A percentile compares a stretch with the other conserved stretches of the same genome.
phyloP scores from a whole-genome alignment of 2,797 vertebrate species.

The Scolopax bukidnonensis region DNA sequence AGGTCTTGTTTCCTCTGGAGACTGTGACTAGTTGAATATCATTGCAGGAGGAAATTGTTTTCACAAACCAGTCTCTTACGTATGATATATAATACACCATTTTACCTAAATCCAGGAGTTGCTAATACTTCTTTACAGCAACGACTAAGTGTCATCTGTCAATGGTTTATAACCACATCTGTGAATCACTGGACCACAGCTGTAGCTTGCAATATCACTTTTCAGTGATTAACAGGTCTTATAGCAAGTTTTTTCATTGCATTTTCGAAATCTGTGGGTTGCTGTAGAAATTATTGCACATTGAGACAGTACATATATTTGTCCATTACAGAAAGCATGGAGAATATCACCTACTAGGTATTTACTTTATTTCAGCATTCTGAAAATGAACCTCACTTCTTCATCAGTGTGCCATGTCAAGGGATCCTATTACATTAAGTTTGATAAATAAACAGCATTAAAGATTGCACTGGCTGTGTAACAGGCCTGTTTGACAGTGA shows the following conservation, averaged over 20 bases:
- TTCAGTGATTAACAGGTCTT: constrained; percentile 28
- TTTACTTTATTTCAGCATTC: constrained; percentile 55
- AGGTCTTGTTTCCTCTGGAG: not conserved
- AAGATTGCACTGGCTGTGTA: constrained; percentile 48
- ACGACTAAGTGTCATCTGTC: constrained; percentile 11
- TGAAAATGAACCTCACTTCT: constrained; percentile 53
- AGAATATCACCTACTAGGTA: not conserved
- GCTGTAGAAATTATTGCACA: not conserved
- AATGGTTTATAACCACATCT: not conserved
- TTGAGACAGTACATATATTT: not conserved
- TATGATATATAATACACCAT: constrained; percentile 37
- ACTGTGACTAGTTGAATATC: constrained; percentile 13
- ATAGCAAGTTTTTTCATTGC: not conserved
- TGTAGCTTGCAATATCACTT: constrained; percentile 14
- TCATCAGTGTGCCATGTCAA: constrained; percentile 56
- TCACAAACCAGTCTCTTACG: not conserved
- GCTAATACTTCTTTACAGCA: not conserved
- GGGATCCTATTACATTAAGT: constrained; percentile 50
- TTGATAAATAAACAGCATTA: constrained; percentile 68
- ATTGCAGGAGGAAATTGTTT: constrained; percentile 35
- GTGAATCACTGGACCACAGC: constrained; percentile 17
- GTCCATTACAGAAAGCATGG: not conserved
- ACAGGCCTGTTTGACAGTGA: constrained; percentile 45
- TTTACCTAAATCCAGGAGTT: constrained; percentile 45
- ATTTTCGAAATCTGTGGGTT: constrained; percentile 10